Percentiles rank a stretch among this genome's conserved stretches.
These are phyloP conservation scores for Lepus europaeus DNA, from an alignment of 2,113 vertebrate species.

Conservation along the genomic window DNA sequence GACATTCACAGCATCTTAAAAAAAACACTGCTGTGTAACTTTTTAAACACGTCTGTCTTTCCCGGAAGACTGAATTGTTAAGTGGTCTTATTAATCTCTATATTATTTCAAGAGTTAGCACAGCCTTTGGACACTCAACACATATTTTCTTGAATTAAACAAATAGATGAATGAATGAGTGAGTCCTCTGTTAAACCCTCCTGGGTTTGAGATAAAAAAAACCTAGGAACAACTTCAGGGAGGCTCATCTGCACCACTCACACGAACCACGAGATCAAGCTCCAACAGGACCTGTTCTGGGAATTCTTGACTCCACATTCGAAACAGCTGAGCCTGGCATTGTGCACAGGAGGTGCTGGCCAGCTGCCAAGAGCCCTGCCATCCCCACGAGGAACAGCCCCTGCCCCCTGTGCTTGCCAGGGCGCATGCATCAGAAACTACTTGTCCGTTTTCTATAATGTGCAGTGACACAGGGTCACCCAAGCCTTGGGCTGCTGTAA, in stretches of 20 bases:
- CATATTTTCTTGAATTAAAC: background rate
- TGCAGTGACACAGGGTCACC: background rate
- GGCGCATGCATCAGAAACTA: background rate
- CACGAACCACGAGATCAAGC: background rate
- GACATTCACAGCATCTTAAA: background rate
- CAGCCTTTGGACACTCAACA: background rate
- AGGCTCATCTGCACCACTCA: background rate
- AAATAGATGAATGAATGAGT: background rate
- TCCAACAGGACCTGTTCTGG: background rate
- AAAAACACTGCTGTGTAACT: background rate
- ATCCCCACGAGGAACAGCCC: background rate
- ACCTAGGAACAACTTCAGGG: background rate
- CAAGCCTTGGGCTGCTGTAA: background rate
- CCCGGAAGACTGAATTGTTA: background rate
- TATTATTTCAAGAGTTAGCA: background rate
- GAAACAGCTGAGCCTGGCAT: background rate
- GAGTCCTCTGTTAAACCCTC: background rate
- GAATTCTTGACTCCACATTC: background rate
- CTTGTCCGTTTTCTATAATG: constrained; percentile 55
- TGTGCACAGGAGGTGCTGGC: background rate
- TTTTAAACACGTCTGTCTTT: background rate
- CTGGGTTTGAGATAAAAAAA: background rate
- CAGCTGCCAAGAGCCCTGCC: background rate
- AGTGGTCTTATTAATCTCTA: background rate
- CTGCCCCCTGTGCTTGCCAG: background rate